Evolutionary conservation across 23 tunicate species (phyloP), one percentile per base, ranked within the genome.

Genomic region (Halocynthia roretzi): DNA sequence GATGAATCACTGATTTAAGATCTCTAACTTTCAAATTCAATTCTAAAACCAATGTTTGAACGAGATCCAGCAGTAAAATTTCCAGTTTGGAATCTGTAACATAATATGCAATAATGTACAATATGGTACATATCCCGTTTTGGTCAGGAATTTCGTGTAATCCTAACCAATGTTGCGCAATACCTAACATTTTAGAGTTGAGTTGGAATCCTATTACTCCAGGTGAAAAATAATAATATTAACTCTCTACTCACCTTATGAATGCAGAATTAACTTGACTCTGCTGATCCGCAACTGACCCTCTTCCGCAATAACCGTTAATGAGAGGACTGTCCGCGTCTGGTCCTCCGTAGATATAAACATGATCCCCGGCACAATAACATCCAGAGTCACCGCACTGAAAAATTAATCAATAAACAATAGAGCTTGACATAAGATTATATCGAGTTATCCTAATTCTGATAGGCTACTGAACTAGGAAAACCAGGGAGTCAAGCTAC

Each of bases 21-120:
- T n/a, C n/a, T n/a, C n/a, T 82, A 91, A 51, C 86, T 80, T 77
- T 91, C 97, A 81, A 77, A 91, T 10, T 84, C 85, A 19, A 91
- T 77, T 68, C 97, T 71, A 77, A 91, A 91, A 15, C 97, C 97
- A 65, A 84, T 62, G 80, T 85, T 91, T 40, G 81, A 73, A 50
- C 90, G 70, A 8, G 83, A 61, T 10, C 97, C 97, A 11, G 62
- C 70, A 20, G 56, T 75, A 63, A 85, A 91, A 76, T 81, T 81
- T 6, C 67, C 9, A 14, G 90, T 85, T 53, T 6, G 55, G 12
- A 91, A 78, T 63, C 97, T 89, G 83, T 10, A 56, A 61, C 71
- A 44, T 15, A 68, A n/a, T n/a, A n/a, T n/a, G n/a, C n/a, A n/a
- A n/a, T n/a, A n/a, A n/a, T n/a, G n/a, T n/a, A n/a, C n/a, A n/a